Evolutionary conservation across 2,797 vertebrate species (phyloP).

Genomic region (Leptoclinus maculatus): DNA sequence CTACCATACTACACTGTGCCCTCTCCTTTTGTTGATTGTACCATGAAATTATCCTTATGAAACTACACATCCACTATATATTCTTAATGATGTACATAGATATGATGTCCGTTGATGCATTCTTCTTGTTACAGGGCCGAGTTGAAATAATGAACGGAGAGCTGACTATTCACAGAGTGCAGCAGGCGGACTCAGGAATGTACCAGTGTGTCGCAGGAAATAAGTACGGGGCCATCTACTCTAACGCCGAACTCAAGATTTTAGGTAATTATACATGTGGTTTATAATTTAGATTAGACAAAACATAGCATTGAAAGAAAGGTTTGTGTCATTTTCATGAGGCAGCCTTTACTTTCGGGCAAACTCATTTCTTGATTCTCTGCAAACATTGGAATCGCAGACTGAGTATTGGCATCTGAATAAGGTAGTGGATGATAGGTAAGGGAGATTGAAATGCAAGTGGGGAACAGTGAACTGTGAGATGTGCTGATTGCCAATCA

Average conservation of each 20-base stretch:
- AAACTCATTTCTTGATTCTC: constrained; percentile 24
- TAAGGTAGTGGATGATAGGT: constrained; percentile 52
- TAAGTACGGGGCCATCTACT: constrained; percentile 91
- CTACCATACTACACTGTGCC: not conserved
- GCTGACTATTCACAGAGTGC: constrained; percentile 89
- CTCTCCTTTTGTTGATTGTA: constrained; percentile 34
- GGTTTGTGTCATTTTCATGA: constrained; percentile 11
- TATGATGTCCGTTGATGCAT: not conserved
- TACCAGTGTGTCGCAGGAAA: constrained; percentile 97
- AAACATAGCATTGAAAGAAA: not conserved
- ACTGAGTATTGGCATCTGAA: constrained; percentile 53
- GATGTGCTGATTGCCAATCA: constrained; percentile 81
- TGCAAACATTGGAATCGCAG: constrained; percentile 33
- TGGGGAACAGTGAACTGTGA: constrained; percentile 56
- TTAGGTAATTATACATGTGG: constrained; percentile 80
- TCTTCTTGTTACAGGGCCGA: constrained; percentile 85
- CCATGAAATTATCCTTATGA: constrained; percentile 32
- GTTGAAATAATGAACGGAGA: constrained; percentile 91
- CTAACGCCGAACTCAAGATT: constrained; percentile 92
- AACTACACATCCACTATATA: not conserved
- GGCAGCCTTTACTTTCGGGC: constrained; percentile 15
- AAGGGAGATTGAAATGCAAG: constrained; percentile 69
- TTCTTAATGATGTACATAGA: constrained; percentile 1
- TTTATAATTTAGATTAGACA: not conserved
- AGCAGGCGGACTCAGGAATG: constrained; percentile 94